A percentile compares a stretch with the other conserved stretches of the same genome.
Evolutionary conservation across 2,888 invertebrate species (phyloP).

Genomic region (Congeria kusceri): DNA sequence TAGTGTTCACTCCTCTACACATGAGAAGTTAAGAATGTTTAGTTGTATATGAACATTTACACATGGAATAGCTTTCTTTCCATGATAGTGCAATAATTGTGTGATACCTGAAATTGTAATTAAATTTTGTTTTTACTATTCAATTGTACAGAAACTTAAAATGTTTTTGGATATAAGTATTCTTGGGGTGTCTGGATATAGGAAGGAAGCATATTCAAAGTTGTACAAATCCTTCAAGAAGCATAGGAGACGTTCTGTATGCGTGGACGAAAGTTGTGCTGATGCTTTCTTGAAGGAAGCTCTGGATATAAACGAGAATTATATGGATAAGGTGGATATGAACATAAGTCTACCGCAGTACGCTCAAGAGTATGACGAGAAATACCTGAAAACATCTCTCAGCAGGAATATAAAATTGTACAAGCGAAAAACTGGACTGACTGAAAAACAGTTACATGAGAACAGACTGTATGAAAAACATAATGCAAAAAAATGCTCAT

Average conservation of each 20-base stretch:
- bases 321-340: constrained; percentile 3
- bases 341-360: constrained; percentile 35
- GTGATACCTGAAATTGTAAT: too few relatives aligned
- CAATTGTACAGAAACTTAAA: neutral
- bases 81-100: too few relatives aligned
- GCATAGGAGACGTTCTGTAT: constrained; percentile 46
- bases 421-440: neutral
- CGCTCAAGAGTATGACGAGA: constrained; percentile 30
- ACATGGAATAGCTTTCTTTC: too few relatives aligned
- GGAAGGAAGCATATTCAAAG: constrained; percentile 55
- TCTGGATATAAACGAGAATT: constrained; percentile 4
- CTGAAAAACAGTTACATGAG: neutral
- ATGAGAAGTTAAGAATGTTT: too few relatives aligned
- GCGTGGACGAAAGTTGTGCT: constrained; percentile 39
- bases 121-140: too few relatives aligned
- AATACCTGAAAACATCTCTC: constrained; percentile 3
- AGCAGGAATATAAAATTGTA: neutral
- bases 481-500: constrained; percentile 11
- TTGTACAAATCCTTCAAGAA: constrained; percentile 50
- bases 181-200: constrained; percentile 54
- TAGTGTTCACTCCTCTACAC: too few relatives aligned
- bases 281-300: neutral
- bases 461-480: constrained; percentile 28
- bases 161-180: constrained; percentile 66
- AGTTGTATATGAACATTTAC: too few relatives aligned